phyloP scores from a whole-genome alignment of 2,888 invertebrate genomes.

The Prosopocoilus inquinatus region DNA sequence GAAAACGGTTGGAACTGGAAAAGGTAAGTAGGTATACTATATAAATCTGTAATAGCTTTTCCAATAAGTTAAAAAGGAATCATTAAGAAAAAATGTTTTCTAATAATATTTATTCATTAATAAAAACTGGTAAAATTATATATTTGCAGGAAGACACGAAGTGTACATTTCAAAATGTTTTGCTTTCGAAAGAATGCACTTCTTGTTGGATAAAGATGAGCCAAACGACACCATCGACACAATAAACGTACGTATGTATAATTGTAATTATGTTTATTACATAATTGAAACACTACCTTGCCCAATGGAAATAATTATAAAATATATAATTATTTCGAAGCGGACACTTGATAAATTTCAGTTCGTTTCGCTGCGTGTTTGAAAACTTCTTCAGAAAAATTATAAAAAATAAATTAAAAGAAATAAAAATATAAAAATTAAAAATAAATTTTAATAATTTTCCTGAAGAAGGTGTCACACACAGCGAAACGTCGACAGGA shows the following conservation, averaged over 20 bases:
- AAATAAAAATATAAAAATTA: too few species aligned
- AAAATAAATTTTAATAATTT: too few species aligned
- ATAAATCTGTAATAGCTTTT: too few species aligned
- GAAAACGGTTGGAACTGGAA: conserved; percentile 11
- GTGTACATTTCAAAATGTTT: conserved; percentile 22
- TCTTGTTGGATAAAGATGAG: conserved; percentile 15
- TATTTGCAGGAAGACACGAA: conserved; percentile 17
- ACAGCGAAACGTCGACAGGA: too few species aligned
- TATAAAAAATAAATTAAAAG: too few species aligned
- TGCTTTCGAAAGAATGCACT: conserved; percentile 14
- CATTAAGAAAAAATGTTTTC: too few species aligned
- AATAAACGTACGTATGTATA: too few species aligned
- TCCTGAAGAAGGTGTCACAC: too few species aligned
- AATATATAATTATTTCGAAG: background rate
- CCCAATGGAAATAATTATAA: background rate
- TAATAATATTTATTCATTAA: background rate
- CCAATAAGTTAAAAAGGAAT: background rate
- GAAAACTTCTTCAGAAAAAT: too few species aligned
- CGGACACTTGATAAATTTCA: background rate
- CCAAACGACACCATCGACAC: background rate
- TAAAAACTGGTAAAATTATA: conserved; percentile 1
- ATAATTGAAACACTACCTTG: too few species aligned
- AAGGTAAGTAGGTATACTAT: conserved; percentile 16
- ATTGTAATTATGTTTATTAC: too few species aligned
- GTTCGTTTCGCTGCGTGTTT: too few species aligned